Base-by-base conservation (phyloP, 2,113 vertebrate genomes). In the Etheostoma spectabile region DNA sequence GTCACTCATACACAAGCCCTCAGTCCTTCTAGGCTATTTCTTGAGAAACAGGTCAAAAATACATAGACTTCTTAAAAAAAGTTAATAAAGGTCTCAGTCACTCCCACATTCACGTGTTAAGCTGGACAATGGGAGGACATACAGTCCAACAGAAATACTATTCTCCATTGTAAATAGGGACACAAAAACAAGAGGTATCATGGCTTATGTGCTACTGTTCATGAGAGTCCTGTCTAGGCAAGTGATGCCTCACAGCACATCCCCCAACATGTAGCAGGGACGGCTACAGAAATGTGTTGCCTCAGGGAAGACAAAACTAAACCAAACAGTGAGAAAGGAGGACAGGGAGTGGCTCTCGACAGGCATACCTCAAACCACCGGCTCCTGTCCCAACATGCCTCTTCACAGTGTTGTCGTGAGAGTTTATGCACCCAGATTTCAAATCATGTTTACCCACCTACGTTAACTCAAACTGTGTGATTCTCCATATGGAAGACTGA, bases 311-410 rank as follows among this genome's bases (percentile, higher is more conserved):
- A 27, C 4, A 66, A 72, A 80, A 69, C 19, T 33, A 14, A 51
- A 53, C 2, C 21, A 73, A 22, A 61, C n/a, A 55, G 1, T 52
- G 21, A 62, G 18, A 68, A n/a, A 52, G 3, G 48, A 68, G 21
- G 66, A 49, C 1, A 6, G 49, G 49, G 66, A 68, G 65, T 2
- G 48, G 49, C 65, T 52, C 51, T 18, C 15, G 30, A 52, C 30
- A n/a, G 19, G 42, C 51, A 89, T 82, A 56, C 73, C 84, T 85
- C 52, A 68, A 42, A 55, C 74, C 64, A 51, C 51, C 1, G 1
- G 5, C 73, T 89, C 81, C 19, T 91, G 90, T 79, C 82, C 55
- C 67, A 69, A 67, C 91, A 84, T 10, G 91, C 35, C 80, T 38
- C 55, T 5, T 22, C 8, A 11, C 57, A 67, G 22, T n/a, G 24